These are phyloP conservation scores for Mythimna impura DNA, from an alignment of 2,888 invertebrate species.

Conservation along the genomic window DNA sequence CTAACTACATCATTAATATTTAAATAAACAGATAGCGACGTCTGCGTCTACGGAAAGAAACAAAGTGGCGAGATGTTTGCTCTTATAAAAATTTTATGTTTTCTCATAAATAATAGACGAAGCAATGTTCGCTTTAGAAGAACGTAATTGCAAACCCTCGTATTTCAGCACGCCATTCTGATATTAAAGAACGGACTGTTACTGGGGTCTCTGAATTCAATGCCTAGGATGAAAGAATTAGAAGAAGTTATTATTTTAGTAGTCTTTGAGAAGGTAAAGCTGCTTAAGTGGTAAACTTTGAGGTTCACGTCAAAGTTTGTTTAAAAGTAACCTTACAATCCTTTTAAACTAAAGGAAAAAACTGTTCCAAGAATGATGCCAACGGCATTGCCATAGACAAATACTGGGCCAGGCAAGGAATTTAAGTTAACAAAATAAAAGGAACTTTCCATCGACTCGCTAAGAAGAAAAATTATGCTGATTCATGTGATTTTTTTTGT, in stretches of 20 bases:
- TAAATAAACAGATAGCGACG: constrained; percentile 41
- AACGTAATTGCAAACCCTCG: constrained; percentile 60
- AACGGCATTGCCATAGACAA: too few relatives aligned
- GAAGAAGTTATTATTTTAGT: constrained; percentile 10
- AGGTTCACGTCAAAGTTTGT: background rate
- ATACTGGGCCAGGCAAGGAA: too few relatives aligned
- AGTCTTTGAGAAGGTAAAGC: background rate
- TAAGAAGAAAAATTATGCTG: too few relatives aligned
- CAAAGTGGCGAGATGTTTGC: constrained; percentile 59
- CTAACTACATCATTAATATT: constrained; percentile 57
- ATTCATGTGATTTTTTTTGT: background rate
- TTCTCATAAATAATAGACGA: constrained; percentile 79
- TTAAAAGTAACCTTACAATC: background rate
- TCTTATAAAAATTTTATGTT: constrained; percentile 79
- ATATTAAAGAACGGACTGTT: constrained; percentile 38
- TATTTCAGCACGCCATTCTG: constrained; percentile 44
- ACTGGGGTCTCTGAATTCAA: constrained; percentile 22
- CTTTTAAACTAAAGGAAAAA: too few relatives aligned
- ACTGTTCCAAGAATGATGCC: background rate
- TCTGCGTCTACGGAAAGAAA: constrained; percentile 47
- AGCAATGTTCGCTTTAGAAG: constrained; percentile 53
- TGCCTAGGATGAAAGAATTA: constrained; percentile 4
- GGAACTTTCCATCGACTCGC: too few relatives aligned
- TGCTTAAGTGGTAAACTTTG: background rate
- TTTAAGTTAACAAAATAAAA: too few relatives aligned